Evolutionary conservation across 1,140 invertebrate genomes (phyloP).

Genomic region (Bombus polaris): DNA sequence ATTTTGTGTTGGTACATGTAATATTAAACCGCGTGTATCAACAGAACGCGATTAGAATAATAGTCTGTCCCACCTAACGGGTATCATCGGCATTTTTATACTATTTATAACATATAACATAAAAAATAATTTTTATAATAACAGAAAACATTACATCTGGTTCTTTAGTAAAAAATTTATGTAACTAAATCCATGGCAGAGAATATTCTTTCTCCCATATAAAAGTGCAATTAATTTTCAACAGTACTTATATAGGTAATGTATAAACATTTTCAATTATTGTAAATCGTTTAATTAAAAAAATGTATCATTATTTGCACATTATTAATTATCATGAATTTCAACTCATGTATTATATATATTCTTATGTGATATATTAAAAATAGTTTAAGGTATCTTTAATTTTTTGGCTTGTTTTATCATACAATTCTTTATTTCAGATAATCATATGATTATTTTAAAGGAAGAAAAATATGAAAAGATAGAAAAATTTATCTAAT

Average conservation of each 20-base stretch:
- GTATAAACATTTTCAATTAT: constrained; percentile 12
- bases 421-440: constrained; percentile 10
- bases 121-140: constrained; percentile 7
- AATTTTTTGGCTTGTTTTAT: neutral
- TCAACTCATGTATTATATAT: too few species aligned
- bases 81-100: neutral
- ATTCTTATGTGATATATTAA: neutral
- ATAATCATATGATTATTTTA: neutral
- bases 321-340: neutral
- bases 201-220: neutral
- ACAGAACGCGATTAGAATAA: neutral
- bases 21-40: neutral
- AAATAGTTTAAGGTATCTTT: neutral
- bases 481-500: constrained; percentile 13
- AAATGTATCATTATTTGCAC: neutral
- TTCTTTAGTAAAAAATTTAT: neutral
- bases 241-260: constrained; percentile 8
- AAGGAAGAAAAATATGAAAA: constrained; percentile 6
- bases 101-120: neutral
- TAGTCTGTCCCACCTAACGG: neutral
- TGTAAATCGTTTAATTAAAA: neutral
- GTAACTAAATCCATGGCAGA: neutral
- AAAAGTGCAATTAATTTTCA: constrained; percentile 3
- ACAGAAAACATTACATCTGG: neutral
- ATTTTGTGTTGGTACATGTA: neutral